Evolutionary conservation across 2,888 invertebrate species (phyloP).

Genomic region (Microplitis manilae): DNA sequence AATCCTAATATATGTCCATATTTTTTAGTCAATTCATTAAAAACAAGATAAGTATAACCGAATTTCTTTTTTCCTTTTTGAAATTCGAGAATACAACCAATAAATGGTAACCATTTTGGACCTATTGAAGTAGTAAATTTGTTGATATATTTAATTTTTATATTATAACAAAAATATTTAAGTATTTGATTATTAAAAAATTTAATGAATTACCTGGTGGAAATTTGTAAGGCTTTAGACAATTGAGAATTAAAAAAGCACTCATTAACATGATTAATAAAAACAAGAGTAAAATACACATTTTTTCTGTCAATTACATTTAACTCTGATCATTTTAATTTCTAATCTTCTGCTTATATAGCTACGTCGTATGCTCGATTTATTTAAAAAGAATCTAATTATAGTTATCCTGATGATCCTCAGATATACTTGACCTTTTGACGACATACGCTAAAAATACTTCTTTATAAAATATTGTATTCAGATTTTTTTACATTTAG

Average conservation of each 20-base stretch:
- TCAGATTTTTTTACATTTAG: not conserved
- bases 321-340: not conserved
- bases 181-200: not conserved
- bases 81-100: constrained; percentile 73
- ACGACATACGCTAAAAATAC: constrained; percentile 6
- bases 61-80: constrained; percentile 66
- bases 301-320: not conserved
- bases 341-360: not conserved
- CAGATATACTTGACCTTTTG: not conserved
- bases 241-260: constrained; percentile 54
- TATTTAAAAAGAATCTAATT: constrained; percentile 7
- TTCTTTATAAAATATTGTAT: not conserved
- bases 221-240: constrained; percentile 61
- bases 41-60: constrained; percentile 76
- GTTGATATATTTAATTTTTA: not conserved
- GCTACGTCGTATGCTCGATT: not conserved
- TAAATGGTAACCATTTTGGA: constrained; percentile 74
- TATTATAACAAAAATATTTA: constrained; percentile 27
- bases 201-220: constrained; percentile 61
- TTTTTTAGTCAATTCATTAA: constrained; percentile 74
- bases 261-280: constrained; percentile 44
- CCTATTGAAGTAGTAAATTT: constrained; percentile 68
- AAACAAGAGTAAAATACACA: constrained; percentile 45
- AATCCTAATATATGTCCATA: constrained; percentile 81
- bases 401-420: constrained; percentile 14